Base-by-base conservation (phyloP, 2,888 invertebrate species). In the Cynaeus angustus region DNA sequence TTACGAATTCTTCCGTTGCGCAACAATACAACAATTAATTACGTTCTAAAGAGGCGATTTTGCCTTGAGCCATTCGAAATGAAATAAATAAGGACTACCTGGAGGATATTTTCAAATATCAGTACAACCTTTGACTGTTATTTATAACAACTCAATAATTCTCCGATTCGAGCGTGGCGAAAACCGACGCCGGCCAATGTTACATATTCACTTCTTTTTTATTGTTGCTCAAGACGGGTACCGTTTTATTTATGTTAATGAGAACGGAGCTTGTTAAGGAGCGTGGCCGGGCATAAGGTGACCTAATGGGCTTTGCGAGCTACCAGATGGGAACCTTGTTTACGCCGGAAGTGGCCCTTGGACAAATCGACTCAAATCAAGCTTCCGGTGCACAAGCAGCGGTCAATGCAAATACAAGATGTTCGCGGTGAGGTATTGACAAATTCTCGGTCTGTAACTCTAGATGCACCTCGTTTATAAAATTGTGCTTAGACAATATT, bases 1-100 rank as follows among this genome's bases (percentile, higher is more conserved):
- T 76, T 73, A 71, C 52, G 64, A 73, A 71, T 38, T 68, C 59
- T 72, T 71, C 72, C 70, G 61, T 76, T 75, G 68, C 71, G 75
- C 61, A 74, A 76, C 72, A 66, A 53, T 53, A 45, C 38, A 62
- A 61, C 66, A 66, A 70, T 68, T 68, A 68, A 68, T 68, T 61
- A 62, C 61, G 30, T 68, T 68, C 30, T 61, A 68, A 68, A 68
- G 68, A 68, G 61, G 53, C 61, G 41, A 68, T 68, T 66, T 16
- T 9, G 66, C 66, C 56, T 46, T 28, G 38, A 41, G 66, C 16
- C 12, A 33, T 30, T 5, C 43, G 62, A n/a, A 33, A 9, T 46
- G 55, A 65, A 65, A 45, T 65, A 21, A 66, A 56, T 66, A 66
- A 66, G 56, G 66, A 66, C 66, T 56, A 66, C 66, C 48, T 66